Evolutionary conservation across 2,888 invertebrate species (phyloP).

Genomic region (Drosophila stalkeri): DNA sequence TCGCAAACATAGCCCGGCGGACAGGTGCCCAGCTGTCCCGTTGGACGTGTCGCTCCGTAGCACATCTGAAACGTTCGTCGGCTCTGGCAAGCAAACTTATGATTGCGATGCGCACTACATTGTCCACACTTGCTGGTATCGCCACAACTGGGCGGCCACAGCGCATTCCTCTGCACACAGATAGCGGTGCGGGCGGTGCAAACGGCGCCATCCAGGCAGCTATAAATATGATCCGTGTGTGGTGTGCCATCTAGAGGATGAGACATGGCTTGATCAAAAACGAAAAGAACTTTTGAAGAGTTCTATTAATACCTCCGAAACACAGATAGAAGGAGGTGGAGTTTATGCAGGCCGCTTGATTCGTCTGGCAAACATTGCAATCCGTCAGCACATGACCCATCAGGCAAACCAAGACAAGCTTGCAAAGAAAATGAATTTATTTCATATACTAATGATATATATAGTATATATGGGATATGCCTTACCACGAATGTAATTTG

Average conservation of each 20-base stretch:
- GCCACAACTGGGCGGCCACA: conserved; percentile 79
- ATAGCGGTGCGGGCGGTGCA: conserved; percentile 78
- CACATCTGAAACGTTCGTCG: conserved; percentile 81
- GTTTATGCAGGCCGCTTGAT: conserved; percentile 81
- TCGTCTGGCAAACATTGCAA: conserved; percentile 81
- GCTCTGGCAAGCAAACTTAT: conserved; percentile 80
- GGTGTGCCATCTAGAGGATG: conserved; percentile 65
- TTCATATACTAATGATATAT: neutral
- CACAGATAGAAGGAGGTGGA: conserved; percentile 82
- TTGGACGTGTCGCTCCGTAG: conserved; percentile 77
- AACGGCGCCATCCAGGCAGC: conserved; percentile 78
- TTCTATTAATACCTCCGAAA: conserved; percentile 71
- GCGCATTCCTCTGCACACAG: conserved; percentile 74
- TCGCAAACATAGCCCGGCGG: conserved; percentile 76
- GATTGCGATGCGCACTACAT: conserved; percentile 80
- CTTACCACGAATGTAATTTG: conserved; percentile 33
- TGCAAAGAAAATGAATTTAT: neutral
- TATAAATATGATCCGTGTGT: conserved; percentile 67
- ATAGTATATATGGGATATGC: neutral
- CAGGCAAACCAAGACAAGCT: conserved; percentile 43
- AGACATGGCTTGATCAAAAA: neutral
- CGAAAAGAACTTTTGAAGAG: neutral
- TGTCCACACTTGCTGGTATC: conserved; percentile 80
- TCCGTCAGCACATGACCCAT: conserved; percentile 38
- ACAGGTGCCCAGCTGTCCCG: conserved; percentile 73